Evolutionary conservation across 1,140 invertebrate genomes (phyloP).

Genomic region (Drosophila lacertosa): DNA sequence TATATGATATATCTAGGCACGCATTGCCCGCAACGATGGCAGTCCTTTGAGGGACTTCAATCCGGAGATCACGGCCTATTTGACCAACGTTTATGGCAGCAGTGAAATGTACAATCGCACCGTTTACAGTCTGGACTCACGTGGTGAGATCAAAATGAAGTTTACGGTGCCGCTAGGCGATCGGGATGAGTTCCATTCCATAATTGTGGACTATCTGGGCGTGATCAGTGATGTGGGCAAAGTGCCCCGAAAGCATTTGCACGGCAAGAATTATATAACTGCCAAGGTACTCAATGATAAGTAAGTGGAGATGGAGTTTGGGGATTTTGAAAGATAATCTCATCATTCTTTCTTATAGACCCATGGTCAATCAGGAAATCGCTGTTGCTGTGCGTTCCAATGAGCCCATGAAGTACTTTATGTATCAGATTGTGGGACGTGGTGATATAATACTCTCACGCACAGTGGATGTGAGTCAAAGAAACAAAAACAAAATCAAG

Average conservation of each 20-base stretch:
- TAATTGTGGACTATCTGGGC: constrained; percentile 87
- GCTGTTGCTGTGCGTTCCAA: constrained; percentile 93
- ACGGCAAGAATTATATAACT: constrained; percentile 90
- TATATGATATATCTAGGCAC: constrained; percentile 36
- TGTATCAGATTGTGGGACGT: constrained; percentile 93
- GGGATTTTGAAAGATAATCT: no score
- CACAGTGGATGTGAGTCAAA: constrained; percentile 86
- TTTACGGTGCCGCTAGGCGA: constrained; percentile 88
- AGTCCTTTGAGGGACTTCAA: constrained; percentile 87
- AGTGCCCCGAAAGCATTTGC: constrained; percentile 90
- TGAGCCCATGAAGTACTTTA: constrained; percentile 90
- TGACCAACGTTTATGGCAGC: constrained; percentile 88
- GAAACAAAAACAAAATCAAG: no score
- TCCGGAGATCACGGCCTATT: constrained; percentile 87
- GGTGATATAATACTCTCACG: constrained; percentile 92
- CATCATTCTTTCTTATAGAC: no score
- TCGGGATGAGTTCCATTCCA: constrained; percentile 83
- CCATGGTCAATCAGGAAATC: constrained; percentile 90
- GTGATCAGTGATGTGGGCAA: constrained; percentile 88
- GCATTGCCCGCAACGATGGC: constrained; percentile 88
- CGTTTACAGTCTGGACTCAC: constrained; percentile 86
- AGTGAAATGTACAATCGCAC: constrained; percentile 87
- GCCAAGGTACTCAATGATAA: constrained; percentile 88
- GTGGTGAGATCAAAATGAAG: constrained; percentile 89
- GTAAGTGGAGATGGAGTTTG: constrained; percentile 43